Percentiles rank a stretch among this genome's conserved stretches.
These are phyloP conservation scores for Remorina albescens DNA, from an alignment of 2,797 vertebrate species.

Conservation along the genomic window DNA sequence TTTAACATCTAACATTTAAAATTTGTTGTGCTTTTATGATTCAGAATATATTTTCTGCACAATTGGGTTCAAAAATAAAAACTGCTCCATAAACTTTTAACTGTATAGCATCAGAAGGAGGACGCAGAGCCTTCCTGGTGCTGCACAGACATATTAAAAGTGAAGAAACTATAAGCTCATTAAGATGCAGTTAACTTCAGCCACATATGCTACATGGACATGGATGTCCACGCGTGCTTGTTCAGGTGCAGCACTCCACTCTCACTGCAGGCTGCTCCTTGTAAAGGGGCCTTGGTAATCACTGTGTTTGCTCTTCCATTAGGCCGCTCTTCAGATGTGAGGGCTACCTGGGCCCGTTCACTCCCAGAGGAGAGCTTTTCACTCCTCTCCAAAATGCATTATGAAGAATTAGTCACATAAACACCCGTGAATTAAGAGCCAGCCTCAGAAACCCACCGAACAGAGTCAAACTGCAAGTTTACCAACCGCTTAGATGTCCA, in stretches of 20 bases:
- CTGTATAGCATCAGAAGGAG: neutral
- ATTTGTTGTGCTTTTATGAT: neutral
- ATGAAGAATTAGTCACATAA: conserved; percentile 71
- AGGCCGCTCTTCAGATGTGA: conserved; percentile 81
- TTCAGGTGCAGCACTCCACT: conserved; percentile 63
- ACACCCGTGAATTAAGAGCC: conserved; percentile 60
- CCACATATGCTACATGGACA: conserved; percentile 14
- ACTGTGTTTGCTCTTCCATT: conserved; percentile 86
- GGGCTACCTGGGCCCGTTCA: conserved; percentile 67
- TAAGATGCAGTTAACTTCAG: neutral
- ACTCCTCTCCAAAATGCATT: conserved; percentile 69
- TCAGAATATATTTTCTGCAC: neutral
- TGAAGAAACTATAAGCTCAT: neutral
- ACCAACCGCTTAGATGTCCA: neutral
- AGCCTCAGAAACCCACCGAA: conserved; percentile 12
- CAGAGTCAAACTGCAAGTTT: conserved; percentile 10
- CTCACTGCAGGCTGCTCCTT: conserved; percentile 70
- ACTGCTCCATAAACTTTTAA: neutral
- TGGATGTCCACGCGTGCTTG: conserved; percentile 33
- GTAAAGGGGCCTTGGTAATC: conserved; percentile 78
- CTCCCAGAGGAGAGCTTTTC: conserved; percentile 79
- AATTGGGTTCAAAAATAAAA: neutral
- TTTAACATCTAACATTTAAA: too few relatives aligned
- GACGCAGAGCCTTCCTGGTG: neutral
- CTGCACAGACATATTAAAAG: conserved; percentile 6